Conservation (phyloP, 35 echinoderm and acorn worm species). For the Apostichopus parvimensis region DNA sequence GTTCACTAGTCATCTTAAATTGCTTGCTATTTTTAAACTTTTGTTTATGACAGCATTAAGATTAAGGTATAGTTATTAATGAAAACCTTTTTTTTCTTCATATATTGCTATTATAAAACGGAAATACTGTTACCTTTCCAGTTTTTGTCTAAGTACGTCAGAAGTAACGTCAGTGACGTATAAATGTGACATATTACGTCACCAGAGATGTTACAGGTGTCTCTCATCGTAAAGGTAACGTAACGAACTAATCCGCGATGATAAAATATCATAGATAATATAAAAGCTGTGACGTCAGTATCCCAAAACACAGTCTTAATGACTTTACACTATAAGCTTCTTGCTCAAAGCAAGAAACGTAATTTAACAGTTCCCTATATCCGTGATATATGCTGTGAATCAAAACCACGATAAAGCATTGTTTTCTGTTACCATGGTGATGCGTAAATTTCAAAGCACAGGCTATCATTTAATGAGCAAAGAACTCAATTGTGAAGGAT, state of each 20-base stretch:
- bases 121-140: background rate
- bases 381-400: background rate
- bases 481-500: background rate
- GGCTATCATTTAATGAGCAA: background rate
- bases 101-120: background rate
- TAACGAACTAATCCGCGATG: background rate
- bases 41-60: background rate
- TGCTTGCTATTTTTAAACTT: background rate
- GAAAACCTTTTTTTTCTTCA: background rate
- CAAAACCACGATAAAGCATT: background rate
- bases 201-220: slow-evolving; percentile 40
- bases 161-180: slow-evolving; percentile 9
- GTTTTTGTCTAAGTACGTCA: background rate
- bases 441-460: background rate
- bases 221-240: slow-evolving; percentile 15
- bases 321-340: background rate
- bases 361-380: background rate
- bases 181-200: slow-evolving; percentile 44
- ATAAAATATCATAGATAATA: background rate
- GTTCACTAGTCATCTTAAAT: background rate
- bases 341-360: background rate
- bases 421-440: slow-evolving; percentile 13
- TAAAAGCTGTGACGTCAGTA: background rate
- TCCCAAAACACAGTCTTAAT: background rate
- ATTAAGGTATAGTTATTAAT: background rate